A percentile compares a stretch with the other conserved stretches of the same genome.
Evolutionary conservation across 2,113 vertebrate genomes (phyloP).

Genomic region (Plestiodon gilberti): DNA sequence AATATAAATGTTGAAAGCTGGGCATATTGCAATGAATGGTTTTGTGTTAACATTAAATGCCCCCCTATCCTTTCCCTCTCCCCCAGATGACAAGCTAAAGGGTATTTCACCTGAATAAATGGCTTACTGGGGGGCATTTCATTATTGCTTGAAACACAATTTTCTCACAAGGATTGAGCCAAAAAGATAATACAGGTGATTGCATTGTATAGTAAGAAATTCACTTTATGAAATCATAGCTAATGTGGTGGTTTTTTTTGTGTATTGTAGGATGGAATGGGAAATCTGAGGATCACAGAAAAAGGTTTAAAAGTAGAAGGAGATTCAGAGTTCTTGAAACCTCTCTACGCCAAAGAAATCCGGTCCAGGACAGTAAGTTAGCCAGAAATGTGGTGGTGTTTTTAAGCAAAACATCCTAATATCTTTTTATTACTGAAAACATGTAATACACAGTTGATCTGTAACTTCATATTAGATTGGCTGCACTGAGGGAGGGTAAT

Average conservation of each 20-base stretch:
- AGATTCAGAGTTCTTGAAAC: slow-evolving; percentile 97
- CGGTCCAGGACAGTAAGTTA: slow-evolving; percentile 94
- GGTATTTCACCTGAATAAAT: slow-evolving; percentile 45
- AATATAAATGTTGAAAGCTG: slow-evolving; percentile 25
- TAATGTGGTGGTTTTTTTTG: slow-evolving; percentile 56
- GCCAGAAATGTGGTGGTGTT: background rate
- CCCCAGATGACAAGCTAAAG: slow-evolving; percentile 36
- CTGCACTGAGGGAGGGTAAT: fast-evolving
- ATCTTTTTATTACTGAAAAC: background rate
- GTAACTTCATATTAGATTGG: background rate
- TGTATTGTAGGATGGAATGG: slow-evolving; percentile 94
- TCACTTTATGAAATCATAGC: slow-evolving; percentile 56
- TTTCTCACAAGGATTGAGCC: slow-evolving; percentile 47
- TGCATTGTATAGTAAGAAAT: slow-evolving; percentile 47
- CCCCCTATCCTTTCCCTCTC: background rate
- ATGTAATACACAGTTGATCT: background rate
- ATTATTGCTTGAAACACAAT: slow-evolving; percentile 43
- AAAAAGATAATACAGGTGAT: slow-evolving; percentile 53
- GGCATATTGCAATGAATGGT: slow-evolving; percentile 43
- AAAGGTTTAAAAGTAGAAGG: slow-evolving; percentile 96
- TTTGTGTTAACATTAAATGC: slow-evolving; percentile 53
- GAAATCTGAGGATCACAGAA: slow-evolving; percentile 96
- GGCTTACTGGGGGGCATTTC: slow-evolving; percentile 39
- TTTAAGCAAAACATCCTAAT: background rate
- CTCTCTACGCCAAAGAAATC: slow-evolving; percentile 99